These are phyloP conservation scores for Prorops nasuta DNA, from an alignment of 1,140 invertebrate genomes.

Conservation along the genomic window DNA sequence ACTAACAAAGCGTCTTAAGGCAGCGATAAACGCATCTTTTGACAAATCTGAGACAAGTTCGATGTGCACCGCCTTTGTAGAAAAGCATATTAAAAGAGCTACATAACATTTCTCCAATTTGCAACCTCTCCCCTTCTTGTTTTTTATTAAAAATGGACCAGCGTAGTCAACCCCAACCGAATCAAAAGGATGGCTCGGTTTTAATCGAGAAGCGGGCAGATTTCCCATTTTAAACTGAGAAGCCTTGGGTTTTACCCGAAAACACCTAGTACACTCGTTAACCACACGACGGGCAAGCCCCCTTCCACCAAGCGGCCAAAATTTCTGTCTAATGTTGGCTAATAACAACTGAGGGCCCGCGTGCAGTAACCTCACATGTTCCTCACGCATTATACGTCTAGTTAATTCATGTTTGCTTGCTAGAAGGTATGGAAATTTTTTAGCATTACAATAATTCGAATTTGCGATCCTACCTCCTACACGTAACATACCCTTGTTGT, in stretches of 20 bases:
- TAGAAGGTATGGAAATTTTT: background rate
- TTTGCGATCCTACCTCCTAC: background rate
- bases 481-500: background rate
- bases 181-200: background rate
- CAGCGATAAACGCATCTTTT: background rate
- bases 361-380: background rate
- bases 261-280: background rate
- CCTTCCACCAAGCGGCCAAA: background rate
- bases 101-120: background rate
- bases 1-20: background rate
- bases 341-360: background rate
- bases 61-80: too few species aligned
- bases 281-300: background rate
- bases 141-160: background rate
- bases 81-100: background rate
- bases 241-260: background rate
- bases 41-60: background rate
- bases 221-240: background rate
- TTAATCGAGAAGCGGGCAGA: background rate
- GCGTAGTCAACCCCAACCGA: too few species aligned
- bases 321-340: background rate
- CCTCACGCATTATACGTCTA: background rate
- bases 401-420: background rate
- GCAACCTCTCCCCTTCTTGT: background rate
- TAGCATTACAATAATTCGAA: background rate